Evolutionary conservation across 2,113 vertebrate genomes (phyloP), one percentile per base, ranked within the genome.

Genomic region (Poecile atricapillus): DNA sequence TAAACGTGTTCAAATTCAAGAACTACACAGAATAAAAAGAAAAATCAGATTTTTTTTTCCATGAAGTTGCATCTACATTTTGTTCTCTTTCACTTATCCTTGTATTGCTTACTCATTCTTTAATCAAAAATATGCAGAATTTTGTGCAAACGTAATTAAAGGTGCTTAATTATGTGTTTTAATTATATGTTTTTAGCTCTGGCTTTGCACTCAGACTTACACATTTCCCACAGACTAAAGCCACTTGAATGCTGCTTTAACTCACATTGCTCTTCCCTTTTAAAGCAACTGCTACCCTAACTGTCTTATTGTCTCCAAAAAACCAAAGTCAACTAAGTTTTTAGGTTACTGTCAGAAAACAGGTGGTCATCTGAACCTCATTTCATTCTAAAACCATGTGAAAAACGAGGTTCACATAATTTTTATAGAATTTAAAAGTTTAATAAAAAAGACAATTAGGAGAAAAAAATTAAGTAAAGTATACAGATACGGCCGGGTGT

Each of bases 1-100:
- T 99, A 99, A 11, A 99, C 98, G 1, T 97, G 98, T 89, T 99
- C 99, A 91, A 98, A 99, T 58, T 99, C 98, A 77, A 99, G 98
- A 58, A 99, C 99, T 96, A 70, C 41, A 65, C 11, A 84, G 21
- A 92, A 92, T 22, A 73, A 77, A 68, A 88, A 93, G 43, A 75
- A 70, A 93, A 93, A 81, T 24, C 3, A 22, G 2, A 33, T 8
- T 8, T 43, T 7, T 74, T 43, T 60, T 91, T 60, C 4, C 10
- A 46, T 28, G 27, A 43, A 39, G 5, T 9, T 53, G 21, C 4
- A 52, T 13, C 4, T 43, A 47, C 1, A 6, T 94, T 49, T 13
- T 56, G 10, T 39, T 81, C 30, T 73, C 17, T 18, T 25, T 62
- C 24, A n/a, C 21, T 64, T 44, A 47, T 3, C 2, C 13, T 27